These are phyloP conservation scores for Poeciliopsis retropinna DNA, from an alignment of 2,113 vertebrate species.

Conservation along the genomic window DNA sequence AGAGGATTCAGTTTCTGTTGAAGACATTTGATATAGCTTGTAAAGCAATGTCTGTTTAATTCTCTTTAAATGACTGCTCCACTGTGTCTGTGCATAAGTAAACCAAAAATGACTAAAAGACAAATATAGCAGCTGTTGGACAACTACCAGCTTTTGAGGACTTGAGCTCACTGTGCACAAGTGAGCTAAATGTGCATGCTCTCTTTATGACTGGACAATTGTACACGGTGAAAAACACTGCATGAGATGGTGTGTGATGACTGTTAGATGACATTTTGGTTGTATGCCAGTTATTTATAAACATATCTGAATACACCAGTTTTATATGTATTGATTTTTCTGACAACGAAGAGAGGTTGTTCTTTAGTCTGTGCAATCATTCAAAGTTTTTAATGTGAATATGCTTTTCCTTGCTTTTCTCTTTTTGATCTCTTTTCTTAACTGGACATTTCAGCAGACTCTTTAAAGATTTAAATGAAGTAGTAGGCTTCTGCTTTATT, in stretches of 20 bases:
- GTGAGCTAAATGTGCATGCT: background rate
- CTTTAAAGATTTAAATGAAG: no score
- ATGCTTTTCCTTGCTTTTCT: background rate
- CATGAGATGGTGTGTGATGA: no score
- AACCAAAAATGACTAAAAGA: background rate
- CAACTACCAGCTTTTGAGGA: background rate
- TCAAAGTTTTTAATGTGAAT: background rate
- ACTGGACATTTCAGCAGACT: no score
- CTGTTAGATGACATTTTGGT: no score
- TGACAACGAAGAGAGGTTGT: no score
- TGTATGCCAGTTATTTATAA: background rate
- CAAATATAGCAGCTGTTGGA: background rate
- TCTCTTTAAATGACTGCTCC: background rate
- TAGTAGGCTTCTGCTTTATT: conserved; percentile 2
- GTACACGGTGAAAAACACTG: background rate
- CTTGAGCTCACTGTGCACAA: no score
- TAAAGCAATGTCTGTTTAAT: background rate
- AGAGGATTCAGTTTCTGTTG: background rate
- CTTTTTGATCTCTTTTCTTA: no score
- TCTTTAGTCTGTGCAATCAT: no score
- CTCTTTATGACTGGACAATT: background rate
- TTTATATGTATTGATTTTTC: no score
- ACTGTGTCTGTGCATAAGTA: background rate
- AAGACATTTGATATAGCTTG: background rate
- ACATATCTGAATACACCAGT: background rate